Evolutionary conservation across 2,888 invertebrate genomes (phyloP).

Genomic region (Aradus depressus): DNA sequence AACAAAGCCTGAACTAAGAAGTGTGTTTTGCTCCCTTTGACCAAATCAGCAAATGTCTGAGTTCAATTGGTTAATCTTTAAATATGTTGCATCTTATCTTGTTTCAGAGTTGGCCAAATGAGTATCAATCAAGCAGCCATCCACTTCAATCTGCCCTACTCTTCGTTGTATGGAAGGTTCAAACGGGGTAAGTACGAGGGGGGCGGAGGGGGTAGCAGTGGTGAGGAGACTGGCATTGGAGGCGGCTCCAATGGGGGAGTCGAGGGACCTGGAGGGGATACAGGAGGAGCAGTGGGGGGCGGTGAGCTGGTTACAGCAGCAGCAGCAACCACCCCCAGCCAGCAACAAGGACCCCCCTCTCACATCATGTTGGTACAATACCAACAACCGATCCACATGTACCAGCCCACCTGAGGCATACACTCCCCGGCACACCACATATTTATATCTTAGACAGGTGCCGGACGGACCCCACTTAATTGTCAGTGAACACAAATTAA

Average conservation of each 20-base stretch:
- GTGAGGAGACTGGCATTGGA: too few relatives aligned
- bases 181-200: constrained; percentile 73
- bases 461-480: too few relatives aligned
- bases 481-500: too few relatives aligned
- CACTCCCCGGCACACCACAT: constrained; percentile 24
- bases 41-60: background rate
- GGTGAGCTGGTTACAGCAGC: constrained; percentile 21
- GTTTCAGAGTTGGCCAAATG: constrained; percentile 71
- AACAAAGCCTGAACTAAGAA: background rate
- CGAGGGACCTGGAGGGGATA: constrained; percentile 18
- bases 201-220: constrained; percentile 34
- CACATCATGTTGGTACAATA: constrained; percentile 33
- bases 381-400: constrained; percentile 31
- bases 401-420: constrained; percentile 30
- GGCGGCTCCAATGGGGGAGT: too few relatives aligned
- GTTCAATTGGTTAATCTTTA: background rate
- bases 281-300: constrained; percentile 18
- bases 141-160: constrained; percentile 81
- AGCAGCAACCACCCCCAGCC: constrained; percentile 17
- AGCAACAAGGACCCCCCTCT: constrained; percentile 20
- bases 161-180: constrained; percentile 77
- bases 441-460: constrained; percentile 22
- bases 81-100: background rate
- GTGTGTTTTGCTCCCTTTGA: background rate
- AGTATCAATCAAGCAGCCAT: constrained; percentile 88